Evolutionary conservation across 2,797 vertebrate species (phyloP), one percentile per base, ranked within the genome.

Genomic region (Danio choprae): DNA sequence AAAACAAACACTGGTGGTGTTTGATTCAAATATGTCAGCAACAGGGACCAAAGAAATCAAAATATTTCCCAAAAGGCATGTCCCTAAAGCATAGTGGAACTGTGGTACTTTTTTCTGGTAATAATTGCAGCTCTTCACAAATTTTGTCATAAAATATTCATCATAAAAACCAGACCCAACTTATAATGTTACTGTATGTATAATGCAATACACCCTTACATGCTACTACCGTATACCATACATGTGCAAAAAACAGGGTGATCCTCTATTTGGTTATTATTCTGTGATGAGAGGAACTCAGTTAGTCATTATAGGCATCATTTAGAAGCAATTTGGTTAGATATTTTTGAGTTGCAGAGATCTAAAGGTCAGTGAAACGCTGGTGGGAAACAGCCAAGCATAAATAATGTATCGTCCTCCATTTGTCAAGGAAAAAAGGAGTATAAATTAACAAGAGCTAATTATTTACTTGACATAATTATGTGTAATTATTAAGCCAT

Each of bases 381-480:
- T 43, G 48, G 55, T 41, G 60, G 22, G 10, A 59, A 69, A 59
- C 50, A 63, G 20, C 16, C 7, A 65, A 44, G 43, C 38, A 68
- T 77, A 15, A 76, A 53, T 60, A 50, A 55, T 77, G 20, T 36
- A 55, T 68, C 7, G 4, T 43, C 44, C 48, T 13, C 29, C 40
- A 59, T 58, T 58, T 22, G 38, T 22, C 65, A 67, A 75, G 29
- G 40, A 43, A 63, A 59, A 40, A 41, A 56, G 22, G 18, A 44
- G 15, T 36, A 40, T 48, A 69, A 75, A 75, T 71, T 69, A 82
- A 76, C 50, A 55, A 51, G 58, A n/a, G 65, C 48, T 68, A 83
- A 73, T 83, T 80, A 80, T 83, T 82, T 82, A 70, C 77, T 80
- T 83, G 70, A 79, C 58, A 74, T 73, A 83, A 86, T 78, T 78